phyloP scores from a whole-genome alignment of 2,888 invertebrate genomes.

The Halocaridina rubra region DNA sequence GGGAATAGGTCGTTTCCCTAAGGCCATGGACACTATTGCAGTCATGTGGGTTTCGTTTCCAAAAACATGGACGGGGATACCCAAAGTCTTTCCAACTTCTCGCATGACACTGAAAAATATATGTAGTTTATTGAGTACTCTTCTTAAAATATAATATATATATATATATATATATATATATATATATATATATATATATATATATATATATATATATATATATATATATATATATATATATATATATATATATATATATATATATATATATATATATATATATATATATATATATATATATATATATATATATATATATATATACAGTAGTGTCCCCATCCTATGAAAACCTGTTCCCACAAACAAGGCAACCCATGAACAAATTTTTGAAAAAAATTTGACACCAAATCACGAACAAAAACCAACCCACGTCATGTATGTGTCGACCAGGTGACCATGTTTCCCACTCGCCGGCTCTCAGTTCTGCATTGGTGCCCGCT shows the following conservation, averaged over 20 bases:
- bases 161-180: background rate
- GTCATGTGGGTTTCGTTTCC: constrained; percentile 99
- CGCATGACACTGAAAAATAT: constrained; percentile 81
- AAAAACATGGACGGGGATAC: constrained; percentile 92
- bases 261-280: constrained; percentile 17
- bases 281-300: constrained; percentile 14
- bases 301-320: constrained; percentile 22
- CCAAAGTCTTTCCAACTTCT: constrained; percentile 81
- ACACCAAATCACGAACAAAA: too few species aligned
- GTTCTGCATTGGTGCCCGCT: too few species aligned
- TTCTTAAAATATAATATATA: background rate
- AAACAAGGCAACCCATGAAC: too few species aligned
- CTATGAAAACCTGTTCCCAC: too few species aligned
- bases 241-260: constrained; percentile 24
- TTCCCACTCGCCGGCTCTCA: too few species aligned
- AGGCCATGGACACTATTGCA: constrained; percentile 96
- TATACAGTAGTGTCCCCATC: too few species aligned
- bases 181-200: background rate
- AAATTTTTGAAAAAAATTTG: too few species aligned
- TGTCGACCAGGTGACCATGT: too few species aligned
- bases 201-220: background rate
- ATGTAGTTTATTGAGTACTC: background rate
- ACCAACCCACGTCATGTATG: too few species aligned
- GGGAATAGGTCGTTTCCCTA: constrained; percentile 89
- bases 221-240: background rate